A percentile compares a stretch with the other conserved stretches of the same genome.
These are phyloP conservation scores for Halocynthia roretzi DNA, from an alignment of 23 tunicate species.

Conservation along the genomic window DNA sequence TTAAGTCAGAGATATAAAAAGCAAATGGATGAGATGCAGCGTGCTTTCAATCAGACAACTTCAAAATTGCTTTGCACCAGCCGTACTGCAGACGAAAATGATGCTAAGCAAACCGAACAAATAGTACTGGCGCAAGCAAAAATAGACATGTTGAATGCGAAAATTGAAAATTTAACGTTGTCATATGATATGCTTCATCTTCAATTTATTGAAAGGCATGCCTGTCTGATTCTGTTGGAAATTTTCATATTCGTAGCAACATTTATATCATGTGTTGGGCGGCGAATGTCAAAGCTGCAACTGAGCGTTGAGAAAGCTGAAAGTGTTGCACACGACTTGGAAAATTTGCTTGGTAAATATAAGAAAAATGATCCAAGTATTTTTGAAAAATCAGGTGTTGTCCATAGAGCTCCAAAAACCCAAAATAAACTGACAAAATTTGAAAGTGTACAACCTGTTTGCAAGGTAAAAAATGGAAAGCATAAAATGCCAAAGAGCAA, in stretches of 20 bases:
- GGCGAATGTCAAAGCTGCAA: slow-evolving; percentile 6
- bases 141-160: slow-evolving; percentile 19
- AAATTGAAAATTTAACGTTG: slow-evolving; percentile 17
- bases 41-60: slow-evolving; percentile 80
- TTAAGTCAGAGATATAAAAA: slow-evolving; percentile 78
- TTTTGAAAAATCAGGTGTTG: no score
- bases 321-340: no score
- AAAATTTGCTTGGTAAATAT: no score
- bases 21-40: slow-evolving; percentile 94
- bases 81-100: slow-evolving; percentile 43
- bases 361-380: no score
- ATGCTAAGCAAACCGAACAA: slow-evolving; percentile 54
- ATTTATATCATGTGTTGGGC: slow-evolving; percentile 39
- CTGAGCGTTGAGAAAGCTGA: neutral
- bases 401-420: no score
- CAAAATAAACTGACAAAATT: no score
- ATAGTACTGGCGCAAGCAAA: slow-evolving; percentile 30
- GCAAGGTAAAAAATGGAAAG: no score
- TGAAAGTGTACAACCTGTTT: no score
- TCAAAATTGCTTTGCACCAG: slow-evolving; percentile 38
- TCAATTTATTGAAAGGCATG: slow-evolving; percentile 58
- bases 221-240: slow-evolving; percentile 66
- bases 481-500: no score
- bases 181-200: slow-evolving; percentile 37
- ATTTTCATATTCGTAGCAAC: slow-evolving; percentile 38